phyloP scores from a whole-genome alignment of 2,113 vertebrate species.

The Gnathonemus echidnorhynchus region DNA sequence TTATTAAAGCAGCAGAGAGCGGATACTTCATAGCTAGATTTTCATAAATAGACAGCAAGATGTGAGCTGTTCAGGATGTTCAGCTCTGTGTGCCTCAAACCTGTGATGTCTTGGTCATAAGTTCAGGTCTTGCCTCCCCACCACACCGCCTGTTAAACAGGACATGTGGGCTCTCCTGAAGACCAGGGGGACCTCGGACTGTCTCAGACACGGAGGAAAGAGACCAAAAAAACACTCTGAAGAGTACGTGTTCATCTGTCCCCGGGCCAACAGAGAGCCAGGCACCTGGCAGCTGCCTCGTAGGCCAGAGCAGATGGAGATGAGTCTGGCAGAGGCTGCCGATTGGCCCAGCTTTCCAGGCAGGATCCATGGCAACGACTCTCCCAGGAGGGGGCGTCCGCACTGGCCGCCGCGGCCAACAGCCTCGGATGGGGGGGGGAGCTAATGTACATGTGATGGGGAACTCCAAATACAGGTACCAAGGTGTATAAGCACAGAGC shows the following conservation, averaged over 20 bases:
- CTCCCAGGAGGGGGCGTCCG: background rate
- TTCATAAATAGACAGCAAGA: background rate
- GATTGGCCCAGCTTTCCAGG: background rate
- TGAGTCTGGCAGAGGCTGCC: background rate
- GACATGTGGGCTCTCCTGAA: background rate
- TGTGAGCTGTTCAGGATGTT: background rate
- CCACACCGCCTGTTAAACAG: background rate
- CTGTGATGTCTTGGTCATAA: background rate
- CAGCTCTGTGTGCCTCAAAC: background rate
- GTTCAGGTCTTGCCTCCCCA: background rate
- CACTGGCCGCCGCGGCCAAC: background rate
- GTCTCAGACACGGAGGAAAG: background rate
- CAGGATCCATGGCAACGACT: background rate
- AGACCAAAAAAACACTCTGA: background rate
- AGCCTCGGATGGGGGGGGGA: background rate
- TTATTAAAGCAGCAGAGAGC: background rate
- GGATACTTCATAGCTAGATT: background rate
- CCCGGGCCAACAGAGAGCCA: background rate
- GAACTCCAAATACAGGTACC: background rate
- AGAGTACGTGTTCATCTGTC: background rate
- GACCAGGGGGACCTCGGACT: background rate
- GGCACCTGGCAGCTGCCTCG: background rate
- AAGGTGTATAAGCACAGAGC: background rate
- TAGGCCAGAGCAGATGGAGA: conserved; percentile 22
- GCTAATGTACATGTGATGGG: background rate